Evolutionary conservation across 2,888 invertebrate species (phyloP).

Genomic region (Calameuta idolon): DNA sequence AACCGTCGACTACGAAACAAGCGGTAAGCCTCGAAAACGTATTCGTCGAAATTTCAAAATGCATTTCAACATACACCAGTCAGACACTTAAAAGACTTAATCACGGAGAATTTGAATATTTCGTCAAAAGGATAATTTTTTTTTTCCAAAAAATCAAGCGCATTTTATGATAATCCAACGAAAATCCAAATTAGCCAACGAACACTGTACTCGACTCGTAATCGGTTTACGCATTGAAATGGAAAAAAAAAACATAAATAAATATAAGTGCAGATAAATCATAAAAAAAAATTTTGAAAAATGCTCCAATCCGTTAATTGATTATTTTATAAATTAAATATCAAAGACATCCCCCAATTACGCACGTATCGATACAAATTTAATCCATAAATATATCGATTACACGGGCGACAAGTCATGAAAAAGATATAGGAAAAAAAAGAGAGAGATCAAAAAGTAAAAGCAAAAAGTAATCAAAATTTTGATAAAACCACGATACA

Average conservation of each 20-base stretch:
- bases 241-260: background rate
- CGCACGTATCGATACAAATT: background rate
- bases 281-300: background rate
- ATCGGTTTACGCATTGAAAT: background rate
- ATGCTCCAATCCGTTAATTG: background rate
- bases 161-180: background rate
- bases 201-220: background rate
- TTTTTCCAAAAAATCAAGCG: background rate
- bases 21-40: background rate
- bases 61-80: background rate
- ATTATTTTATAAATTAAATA: background rate
- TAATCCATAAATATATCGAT: background rate
- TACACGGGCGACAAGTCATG: background rate
- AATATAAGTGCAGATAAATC: background rate
- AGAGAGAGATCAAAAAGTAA: background rate
- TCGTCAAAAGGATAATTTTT: background rate
- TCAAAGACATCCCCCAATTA: background rate
- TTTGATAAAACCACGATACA: background rate
- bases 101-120: background rate
- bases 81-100: background rate
- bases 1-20: background rate
- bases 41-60: background rate
- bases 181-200: background rate
- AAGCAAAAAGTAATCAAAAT: background rate
- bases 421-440: background rate